Evolutionary conservation across 92 coral and sea anemone species (phyloP).

Genomic region (Siderastrea radians): DNA sequence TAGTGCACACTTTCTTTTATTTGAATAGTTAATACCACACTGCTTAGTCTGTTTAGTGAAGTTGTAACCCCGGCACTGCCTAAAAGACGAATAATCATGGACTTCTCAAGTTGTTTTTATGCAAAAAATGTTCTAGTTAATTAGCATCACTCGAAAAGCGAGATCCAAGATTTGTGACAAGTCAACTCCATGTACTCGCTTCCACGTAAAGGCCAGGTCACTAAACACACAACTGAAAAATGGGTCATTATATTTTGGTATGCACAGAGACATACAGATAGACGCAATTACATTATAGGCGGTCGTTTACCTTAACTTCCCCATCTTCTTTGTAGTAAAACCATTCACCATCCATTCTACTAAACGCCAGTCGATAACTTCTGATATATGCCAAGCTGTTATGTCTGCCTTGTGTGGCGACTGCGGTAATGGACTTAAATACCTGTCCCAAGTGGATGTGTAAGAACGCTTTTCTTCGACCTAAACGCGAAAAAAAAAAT

Average conservation of each 20-base stretch:
- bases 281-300: not conserved
- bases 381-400: not conserved
- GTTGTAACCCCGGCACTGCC: no score
- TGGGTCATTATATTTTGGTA: not conserved
- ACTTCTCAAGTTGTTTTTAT: no score
- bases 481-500: not conserved
- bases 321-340: constrained; percentile 67
- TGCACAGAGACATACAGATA: not conserved
- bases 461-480: not conserved
- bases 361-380: constrained; percentile 47
- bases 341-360: constrained; percentile 66
- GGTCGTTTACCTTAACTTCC: constrained; percentile 31
- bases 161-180: no score
- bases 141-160: no score
- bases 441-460: constrained; percentile 41
- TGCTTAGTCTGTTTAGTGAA: no score
- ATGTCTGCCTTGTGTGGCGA: constrained; percentile 63
- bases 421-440: constrained; percentile 42
- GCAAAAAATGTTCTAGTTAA: no score
- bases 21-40: no score
- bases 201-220: no score
- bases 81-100: no score
- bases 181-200: no score
- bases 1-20: no score
- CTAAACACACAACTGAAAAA: no score